Evolutionary conservation across 2,113 vertebrate genomes (phyloP).

Genomic region (Pelecanus crispus): DNA sequence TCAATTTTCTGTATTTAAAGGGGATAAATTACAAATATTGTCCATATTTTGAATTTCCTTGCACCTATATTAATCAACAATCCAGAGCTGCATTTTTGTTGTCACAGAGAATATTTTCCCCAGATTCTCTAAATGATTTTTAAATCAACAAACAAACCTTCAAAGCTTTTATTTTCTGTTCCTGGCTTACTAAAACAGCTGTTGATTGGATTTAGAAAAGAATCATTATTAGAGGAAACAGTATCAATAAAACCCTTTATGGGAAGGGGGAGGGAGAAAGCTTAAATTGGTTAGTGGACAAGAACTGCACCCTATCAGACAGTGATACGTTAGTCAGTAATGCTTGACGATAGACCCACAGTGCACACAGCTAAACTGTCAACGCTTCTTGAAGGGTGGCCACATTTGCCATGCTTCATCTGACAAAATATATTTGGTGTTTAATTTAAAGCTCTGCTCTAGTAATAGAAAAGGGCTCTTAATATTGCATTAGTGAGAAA

Average conservation of each 20-base stretch:
- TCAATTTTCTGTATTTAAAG: not conserved
- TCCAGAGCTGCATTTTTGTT: not conserved
- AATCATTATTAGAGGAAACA: not conserved
- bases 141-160: not conserved
- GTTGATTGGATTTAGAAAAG: not conserved
- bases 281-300: not conserved
- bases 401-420: not conserved
- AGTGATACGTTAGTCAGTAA: not conserved
- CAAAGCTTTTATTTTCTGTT: conserved; percentile 4
- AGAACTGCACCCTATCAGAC: not conserved
- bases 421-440: conserved; percentile 41
- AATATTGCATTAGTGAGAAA: conserved; percentile 40
- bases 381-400: not conserved
- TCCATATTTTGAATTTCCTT: not conserved
- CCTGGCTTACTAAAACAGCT: not conserved
- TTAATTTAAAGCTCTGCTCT: conserved; percentile 46
- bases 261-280: not conserved
- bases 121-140: not conserved
- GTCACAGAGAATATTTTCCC: not conserved
- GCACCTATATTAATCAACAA: not conserved
- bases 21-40: not conserved
- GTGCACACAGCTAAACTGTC: not conserved
- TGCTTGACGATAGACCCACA: not conserved
- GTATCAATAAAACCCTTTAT: not conserved
- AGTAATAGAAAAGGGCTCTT: conserved; percentile 26